A percentile compares a stretch with the other conserved stretches of the same genome.
These are phyloP conservation scores for Okamejei kenojei DNA, from an alignment of 2,797 vertebrate genomes.

Conservation along the genomic window DNA sequence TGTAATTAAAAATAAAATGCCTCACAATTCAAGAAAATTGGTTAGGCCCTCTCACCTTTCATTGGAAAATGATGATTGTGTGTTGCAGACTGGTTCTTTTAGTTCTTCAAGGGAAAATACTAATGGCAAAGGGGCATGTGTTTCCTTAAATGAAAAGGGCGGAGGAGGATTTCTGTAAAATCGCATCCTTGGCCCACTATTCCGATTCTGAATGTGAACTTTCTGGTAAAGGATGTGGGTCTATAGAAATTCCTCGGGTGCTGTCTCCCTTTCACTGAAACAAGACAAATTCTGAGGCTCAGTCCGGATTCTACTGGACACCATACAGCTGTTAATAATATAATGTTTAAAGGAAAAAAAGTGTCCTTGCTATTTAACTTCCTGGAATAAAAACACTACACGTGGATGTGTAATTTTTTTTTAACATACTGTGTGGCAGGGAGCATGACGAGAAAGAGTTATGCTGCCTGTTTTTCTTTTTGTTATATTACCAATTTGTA, in stretches of 20 bases:
- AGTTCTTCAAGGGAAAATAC: slow-evolving; percentile 40
- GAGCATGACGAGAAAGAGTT: neutral
- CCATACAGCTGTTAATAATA: slow-evolving; percentile 44
- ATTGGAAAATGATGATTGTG: slow-evolving; percentile 50
- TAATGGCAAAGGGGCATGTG: slow-evolving; percentile 46
- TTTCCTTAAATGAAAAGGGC: slow-evolving; percentile 48
- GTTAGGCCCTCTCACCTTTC: slow-evolving; percentile 54
- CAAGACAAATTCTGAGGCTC: slow-evolving; percentile 42
- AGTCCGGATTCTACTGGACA: slow-evolving; percentile 46
- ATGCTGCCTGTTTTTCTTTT: neutral
- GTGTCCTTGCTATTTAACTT: slow-evolving; percentile 44
- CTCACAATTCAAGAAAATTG: slow-evolving; percentile 47
- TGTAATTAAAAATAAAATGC: slow-evolving; percentile 45
- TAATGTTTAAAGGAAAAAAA: slow-evolving; percentile 53
- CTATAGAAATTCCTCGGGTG: slow-evolving; percentile 56
- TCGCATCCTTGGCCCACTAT: slow-evolving; percentile 48
- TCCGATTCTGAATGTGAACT: slow-evolving; percentile 48
- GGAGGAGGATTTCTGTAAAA: slow-evolving; percentile 45
- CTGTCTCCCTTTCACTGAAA: slow-evolving; percentile 50
- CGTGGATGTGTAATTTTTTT: slow-evolving; percentile 46
- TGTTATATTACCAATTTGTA: slow-evolving; percentile 24
- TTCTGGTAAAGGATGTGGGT: slow-evolving; percentile 52
- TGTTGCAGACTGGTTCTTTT: slow-evolving; percentile 44
- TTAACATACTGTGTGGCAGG: slow-evolving; percentile 38
- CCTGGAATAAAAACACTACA: slow-evolving; percentile 43